These are phyloP conservation scores for Tylochromis polylepis DNA, from an alignment of 2,113 vertebrate species.

Conservation along the genomic window DNA sequence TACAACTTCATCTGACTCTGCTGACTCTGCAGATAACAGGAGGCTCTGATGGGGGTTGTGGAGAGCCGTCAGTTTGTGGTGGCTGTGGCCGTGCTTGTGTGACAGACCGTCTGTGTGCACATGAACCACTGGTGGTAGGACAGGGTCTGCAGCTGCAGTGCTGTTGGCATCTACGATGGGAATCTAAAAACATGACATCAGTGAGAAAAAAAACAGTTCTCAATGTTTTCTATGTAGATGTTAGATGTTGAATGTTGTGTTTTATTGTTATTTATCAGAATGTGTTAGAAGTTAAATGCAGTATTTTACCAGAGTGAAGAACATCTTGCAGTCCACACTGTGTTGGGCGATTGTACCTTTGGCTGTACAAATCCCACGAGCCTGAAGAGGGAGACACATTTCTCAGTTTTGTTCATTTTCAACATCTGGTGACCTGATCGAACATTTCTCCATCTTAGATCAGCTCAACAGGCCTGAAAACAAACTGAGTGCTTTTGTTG, in stretches of 20 bases:
- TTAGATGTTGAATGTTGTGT: not conserved
- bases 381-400: slow-evolving; percentile 22
- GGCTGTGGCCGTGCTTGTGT: slow-evolving; percentile 30
- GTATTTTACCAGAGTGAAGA: slow-evolving; percentile 46
- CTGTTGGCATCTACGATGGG: slow-evolving; percentile 36
- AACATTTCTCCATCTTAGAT: not conserved
- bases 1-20: slow-evolving; percentile 55
- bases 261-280: rapidly evolving
- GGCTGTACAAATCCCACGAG: slow-evolving; percentile 63
- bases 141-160: not conserved
- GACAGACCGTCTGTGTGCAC: not conserved
- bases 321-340: slow-evolving; percentile 62
- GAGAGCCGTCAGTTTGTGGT: slow-evolving; percentile 59
- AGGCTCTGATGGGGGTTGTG: slow-evolving; percentile 43
- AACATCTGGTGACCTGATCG: not conserved
- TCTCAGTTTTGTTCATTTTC: not conserved
- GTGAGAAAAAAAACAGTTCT: not conserved
- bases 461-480: not conserved
- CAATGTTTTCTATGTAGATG: not conserved
- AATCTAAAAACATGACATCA: slow-evolving; percentile 9
- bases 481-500: not conserved
- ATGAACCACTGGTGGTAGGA: not conserved
- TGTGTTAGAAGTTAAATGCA: not conserved
- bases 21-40: slow-evolving; percentile 62
- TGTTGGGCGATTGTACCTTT: not conserved